Conservation (phyloP, 2,797 vertebrate genomes). For the Callimico goeldii region DNA sequence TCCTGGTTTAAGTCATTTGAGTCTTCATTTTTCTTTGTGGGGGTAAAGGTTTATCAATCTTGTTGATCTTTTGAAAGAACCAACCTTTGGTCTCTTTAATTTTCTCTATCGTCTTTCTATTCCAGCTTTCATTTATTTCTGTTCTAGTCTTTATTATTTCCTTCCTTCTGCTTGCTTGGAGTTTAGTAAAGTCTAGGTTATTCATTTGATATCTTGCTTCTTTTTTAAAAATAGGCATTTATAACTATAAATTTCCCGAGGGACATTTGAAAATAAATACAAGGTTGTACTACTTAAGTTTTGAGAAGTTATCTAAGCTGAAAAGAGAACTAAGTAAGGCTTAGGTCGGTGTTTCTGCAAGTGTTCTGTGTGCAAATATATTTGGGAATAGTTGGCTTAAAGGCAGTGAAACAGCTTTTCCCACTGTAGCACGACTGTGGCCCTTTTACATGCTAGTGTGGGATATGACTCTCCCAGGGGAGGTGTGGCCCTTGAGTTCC, state of each 20-base stretch:
- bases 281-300: not conserved
- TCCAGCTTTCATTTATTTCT: not conserved
- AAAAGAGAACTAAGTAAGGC: not conserved
- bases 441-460: no score
- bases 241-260: not conserved
- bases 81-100: not conserved
- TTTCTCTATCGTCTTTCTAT: not conserved
- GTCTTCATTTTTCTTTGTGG: not conserved
- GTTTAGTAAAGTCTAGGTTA: constrained; percentile 12
- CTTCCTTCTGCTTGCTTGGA: not conserved
- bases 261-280: constrained; percentile 25
- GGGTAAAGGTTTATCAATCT: not conserved
- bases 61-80: not conserved
- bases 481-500: not conserved
- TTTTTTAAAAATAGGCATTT: not conserved
- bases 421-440: not conserved
- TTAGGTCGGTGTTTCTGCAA: not conserved
- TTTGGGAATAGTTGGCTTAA: not conserved
- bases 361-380: not conserved
- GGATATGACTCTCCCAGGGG: no score
- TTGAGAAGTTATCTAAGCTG: not conserved
- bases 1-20: not conserved
- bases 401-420: not conserved
- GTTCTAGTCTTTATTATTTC: not conserved
- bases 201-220: constrained; percentile 32